phyloP scores from a whole-genome alignment of 2,797 vertebrate species.

The Percopsis omiscomaycus region DNA sequence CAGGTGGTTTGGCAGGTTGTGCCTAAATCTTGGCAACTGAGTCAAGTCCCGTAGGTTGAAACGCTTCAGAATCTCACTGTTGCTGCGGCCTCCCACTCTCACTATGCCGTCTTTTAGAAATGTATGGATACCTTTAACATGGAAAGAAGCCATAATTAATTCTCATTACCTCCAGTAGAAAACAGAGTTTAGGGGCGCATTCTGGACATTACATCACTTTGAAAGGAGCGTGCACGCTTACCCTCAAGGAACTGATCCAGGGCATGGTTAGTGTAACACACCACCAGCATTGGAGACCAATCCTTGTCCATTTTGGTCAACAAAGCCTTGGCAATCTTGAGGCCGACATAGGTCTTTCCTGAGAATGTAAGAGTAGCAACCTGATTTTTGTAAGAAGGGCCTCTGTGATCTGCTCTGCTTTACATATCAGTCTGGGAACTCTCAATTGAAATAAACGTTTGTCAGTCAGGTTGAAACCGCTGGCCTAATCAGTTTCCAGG shows the following conservation, averaged over 20 bases:
- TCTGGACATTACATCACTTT: not conserved
- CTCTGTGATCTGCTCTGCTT: no score
- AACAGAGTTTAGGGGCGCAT: not conserved
- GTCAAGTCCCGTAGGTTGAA: slow-evolving; percentile 85
- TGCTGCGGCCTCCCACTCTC: slow-evolving; percentile 90
- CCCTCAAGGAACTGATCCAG: slow-evolving; percentile 98
- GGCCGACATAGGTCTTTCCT: slow-evolving; percentile 93
- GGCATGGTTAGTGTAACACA: slow-evolving; percentile 96
- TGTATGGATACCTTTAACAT: slow-evolving; percentile 79
- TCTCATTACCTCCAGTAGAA: not conserved
- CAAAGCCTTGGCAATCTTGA: slow-evolving; percentile 89
- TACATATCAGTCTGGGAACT: no score
- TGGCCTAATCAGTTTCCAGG: no score
- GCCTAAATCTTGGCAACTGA: slow-evolving; percentile 48
- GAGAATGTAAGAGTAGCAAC: slow-evolving; percentile 43
- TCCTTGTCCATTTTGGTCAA: slow-evolving; percentile 72
- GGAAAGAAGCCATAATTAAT: slow-evolving; percentile 20
- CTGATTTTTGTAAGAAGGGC: no score
- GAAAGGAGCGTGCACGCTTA: slow-evolving; percentile 52
- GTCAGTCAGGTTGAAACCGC: no score
- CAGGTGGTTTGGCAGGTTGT: slow-evolving; percentile 68
- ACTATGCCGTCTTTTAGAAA: slow-evolving; percentile 83
- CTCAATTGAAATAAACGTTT: no score
- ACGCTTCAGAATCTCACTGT: slow-evolving; percentile 81
- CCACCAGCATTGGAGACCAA: slow-evolving; percentile 83